phyloP scores from a whole-genome alignment of 1,140 invertebrate species.

The Eriosoma lanigerum region DNA sequence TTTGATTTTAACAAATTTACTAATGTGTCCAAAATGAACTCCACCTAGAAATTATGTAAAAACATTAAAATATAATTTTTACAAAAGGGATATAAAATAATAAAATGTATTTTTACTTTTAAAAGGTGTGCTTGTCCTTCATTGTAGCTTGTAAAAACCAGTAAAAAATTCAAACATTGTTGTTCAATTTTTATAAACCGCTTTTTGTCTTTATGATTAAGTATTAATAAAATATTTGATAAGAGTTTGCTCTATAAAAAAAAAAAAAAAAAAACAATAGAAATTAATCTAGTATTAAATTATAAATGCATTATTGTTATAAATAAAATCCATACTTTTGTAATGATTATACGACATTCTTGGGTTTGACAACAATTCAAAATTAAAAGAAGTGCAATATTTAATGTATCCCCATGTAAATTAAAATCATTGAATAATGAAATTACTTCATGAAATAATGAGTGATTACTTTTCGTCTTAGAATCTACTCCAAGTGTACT shows the following conservation, averaged over 20 bases:
- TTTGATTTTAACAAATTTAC: conserved; percentile 8
- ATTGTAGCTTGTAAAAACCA: background rate
- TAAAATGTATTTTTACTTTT: conserved; percentile 13
- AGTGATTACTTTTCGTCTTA: conserved; percentile 34
- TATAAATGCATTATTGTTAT: background rate
- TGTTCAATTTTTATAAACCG: conserved; percentile 1
- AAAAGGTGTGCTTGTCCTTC: conserved; percentile 36
- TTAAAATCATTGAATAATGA: background rate
- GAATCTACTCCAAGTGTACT: conserved; percentile 25
- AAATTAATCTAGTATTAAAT: background rate
- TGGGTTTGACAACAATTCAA: conserved; percentile 34
- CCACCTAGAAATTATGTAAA: background rate
- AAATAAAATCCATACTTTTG: conserved; percentile 17
- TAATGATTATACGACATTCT: conserved; percentile 18
- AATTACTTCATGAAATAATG: conserved; percentile 42
- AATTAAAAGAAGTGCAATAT: background rate
- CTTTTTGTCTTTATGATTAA: conserved; percentile 33
- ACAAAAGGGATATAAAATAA: no score
- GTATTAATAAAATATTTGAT: background rate
- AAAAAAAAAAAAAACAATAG: background rate
- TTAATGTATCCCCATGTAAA: conserved; percentile 2
- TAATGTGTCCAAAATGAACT: conserved; percentile 24
- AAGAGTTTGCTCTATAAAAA: conserved; percentile 28
- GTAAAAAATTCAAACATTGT: conserved; percentile 18
- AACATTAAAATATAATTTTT: no score